phyloP scores from a whole-genome alignment of 2,888 invertebrate genomes.

The Panzeria rudis region DNA sequence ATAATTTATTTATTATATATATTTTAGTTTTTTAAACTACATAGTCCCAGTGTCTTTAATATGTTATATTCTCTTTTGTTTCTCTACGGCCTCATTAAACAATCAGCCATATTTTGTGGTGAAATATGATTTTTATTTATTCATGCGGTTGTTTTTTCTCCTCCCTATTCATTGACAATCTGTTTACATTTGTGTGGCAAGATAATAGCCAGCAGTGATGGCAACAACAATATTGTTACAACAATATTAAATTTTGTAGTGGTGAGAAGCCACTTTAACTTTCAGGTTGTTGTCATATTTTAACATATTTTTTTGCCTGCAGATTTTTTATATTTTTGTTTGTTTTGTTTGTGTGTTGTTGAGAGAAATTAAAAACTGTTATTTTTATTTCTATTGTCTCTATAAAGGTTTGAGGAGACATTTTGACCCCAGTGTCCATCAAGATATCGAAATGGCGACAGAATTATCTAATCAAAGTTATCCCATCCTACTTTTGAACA shows the following conservation, averaged over 20 bases:
- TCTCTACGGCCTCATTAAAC: slow-evolving; percentile 14
- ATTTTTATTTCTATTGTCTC: slow-evolving; percentile 6
- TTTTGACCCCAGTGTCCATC: background rate
- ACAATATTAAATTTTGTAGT: slow-evolving; percentile 30
- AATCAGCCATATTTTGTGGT: slow-evolving; percentile 27
- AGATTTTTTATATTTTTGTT: slow-evolving; percentile 55
- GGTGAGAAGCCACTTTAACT: slow-evolving; percentile 34
- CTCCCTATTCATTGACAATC: background rate
- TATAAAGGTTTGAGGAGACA: background rate
- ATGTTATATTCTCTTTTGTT: background rate
- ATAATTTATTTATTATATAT: too few species aligned
- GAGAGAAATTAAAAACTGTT: slow-evolving; percentile 20
- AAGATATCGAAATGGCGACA: too few species aligned
- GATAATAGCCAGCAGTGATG: slow-evolving; percentile 3
- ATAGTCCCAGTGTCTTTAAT: background rate
- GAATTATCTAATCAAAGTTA: too few species aligned
- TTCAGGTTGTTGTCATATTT: background rate
- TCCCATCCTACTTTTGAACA: too few species aligned
- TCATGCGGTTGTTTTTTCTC: background rate
- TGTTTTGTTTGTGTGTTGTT: slow-evolving; percentile 40
- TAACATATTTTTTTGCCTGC: slow-evolving; percentile 9
- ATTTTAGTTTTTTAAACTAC: too few species aligned
- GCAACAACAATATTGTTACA: slow-evolving; percentile 22
- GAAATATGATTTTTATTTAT: slow-evolving; percentile 44
- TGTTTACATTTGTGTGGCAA: background rate